Conservation (phyloP, 2,797 vertebrate genomes). For the Neosalanx taihuensis region DNA sequence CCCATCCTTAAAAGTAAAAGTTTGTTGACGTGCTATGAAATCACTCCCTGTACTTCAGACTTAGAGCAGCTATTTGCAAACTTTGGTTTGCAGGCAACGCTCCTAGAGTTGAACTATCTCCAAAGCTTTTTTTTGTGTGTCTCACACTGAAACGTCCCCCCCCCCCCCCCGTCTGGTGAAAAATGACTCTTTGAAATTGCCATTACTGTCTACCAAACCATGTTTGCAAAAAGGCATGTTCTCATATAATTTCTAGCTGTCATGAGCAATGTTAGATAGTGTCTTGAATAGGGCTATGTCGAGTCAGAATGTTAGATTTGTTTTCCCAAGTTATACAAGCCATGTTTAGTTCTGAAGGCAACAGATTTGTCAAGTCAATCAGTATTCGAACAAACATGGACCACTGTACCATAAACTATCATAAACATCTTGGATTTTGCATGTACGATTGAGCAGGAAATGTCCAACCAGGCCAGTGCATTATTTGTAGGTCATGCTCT, state of each 20-base stretch:
- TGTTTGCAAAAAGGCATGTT: slow-evolving; percentile 43
- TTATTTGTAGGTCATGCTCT: too few species aligned
- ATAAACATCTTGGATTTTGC: neutral
- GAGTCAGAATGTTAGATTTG: slow-evolving; percentile 56
- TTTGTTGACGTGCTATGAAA: too few species aligned
- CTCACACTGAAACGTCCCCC: slow-evolving; percentile 51
- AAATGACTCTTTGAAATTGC: slow-evolving; percentile 52
- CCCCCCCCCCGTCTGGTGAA: neutral
- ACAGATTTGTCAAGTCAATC: neutral
- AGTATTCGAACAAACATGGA: neutral
- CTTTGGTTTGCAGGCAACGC: slow-evolving; percentile 51
- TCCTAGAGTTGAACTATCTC: slow-evolving; percentile 44
- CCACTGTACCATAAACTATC: neutral
- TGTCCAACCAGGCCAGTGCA: too few species aligned
- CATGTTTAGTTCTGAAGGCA: neutral
- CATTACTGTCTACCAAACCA: slow-evolving; percentile 57
- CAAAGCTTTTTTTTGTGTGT: slow-evolving; percentile 52
- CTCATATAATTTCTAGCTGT: slow-evolving; percentile 22
- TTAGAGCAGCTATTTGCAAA: slow-evolving; percentile 56
- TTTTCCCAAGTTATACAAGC: slow-evolving; percentile 49
- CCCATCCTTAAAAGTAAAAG: neutral
- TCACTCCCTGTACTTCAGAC: too few species aligned
- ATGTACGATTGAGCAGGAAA: too few species aligned
- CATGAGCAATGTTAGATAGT: neutral
- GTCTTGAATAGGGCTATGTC: slow-evolving; percentile 32